phyloP scores from a whole-genome alignment of 2,797 vertebrate genomes.

The Bovichtus variegatus region DNA sequence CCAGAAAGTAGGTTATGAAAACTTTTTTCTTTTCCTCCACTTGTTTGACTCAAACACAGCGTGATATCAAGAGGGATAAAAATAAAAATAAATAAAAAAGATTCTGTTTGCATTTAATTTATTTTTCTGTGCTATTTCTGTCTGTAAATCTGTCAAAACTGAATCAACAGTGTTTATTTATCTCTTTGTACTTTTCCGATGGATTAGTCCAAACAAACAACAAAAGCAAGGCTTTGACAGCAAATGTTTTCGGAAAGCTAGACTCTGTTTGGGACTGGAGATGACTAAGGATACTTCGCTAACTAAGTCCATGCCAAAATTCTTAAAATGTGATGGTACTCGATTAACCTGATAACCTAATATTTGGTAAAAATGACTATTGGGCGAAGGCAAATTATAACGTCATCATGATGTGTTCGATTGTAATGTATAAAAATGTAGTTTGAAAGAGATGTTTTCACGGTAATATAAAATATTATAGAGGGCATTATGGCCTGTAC shows the following conservation, averaged over 20 bases:
- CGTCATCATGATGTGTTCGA: no score
- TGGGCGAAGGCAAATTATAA: no score
- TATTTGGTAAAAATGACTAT: no score
- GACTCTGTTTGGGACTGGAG: constrained; percentile 4
- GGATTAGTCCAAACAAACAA: constrained; percentile 18
- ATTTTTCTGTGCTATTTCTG: constrained; percentile 29
- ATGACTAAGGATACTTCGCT: background rate
- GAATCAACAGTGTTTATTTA: constrained; percentile 15
- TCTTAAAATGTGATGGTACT: no score
- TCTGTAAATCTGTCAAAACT: constrained; percentile 24
- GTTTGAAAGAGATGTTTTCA: no score
- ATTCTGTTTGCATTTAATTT: constrained; percentile 12
- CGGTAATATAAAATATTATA: no score
- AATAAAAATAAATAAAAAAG: no score
- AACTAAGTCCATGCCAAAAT: no score
- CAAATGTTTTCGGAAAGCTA: constrained; percentile 13
- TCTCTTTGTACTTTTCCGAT: constrained; percentile 25
- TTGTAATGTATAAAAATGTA: no score
- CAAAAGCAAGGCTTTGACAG: constrained; percentile 18
- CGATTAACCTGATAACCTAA: no score
- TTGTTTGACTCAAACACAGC: background rate
- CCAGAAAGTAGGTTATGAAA: constrained; percentile 43
- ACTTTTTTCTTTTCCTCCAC: background rate
- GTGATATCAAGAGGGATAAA: constrained; percentile 1
- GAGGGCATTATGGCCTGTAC: no score